Evolutionary conservation across 2,888 invertebrate species (phyloP), one percentile per base, ranked within the genome.

Genomic region (Trissoscelio sp.): DNA sequence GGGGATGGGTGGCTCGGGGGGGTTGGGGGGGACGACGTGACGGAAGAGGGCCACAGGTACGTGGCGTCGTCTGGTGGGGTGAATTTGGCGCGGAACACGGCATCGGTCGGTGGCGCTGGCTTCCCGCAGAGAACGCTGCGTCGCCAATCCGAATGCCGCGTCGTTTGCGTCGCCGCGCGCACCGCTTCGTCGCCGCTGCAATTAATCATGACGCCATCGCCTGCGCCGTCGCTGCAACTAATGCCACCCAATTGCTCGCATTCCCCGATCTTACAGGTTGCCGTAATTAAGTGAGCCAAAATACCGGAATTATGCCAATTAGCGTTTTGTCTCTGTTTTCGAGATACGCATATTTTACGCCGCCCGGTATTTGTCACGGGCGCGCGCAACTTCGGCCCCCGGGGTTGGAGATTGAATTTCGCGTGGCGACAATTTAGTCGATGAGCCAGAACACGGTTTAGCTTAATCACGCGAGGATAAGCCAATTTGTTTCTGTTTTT

Each of bases 231-330:
- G 75, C 82, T 79, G 82, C 82, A 79, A 82, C 82, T 82, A 77
- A 82, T 73, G 79, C 79, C 79, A 73, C 82, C 79, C 82, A 79
- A 82, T 82, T 82, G 82, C 82, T 75, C 75, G 79, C 82, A 79
- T 75, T 77, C 79, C 57, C 82, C 77, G 79, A 82, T 82, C 82
- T 82, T 79, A 82, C 82, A 82, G 82, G 82, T 82, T 82, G 82
- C 75, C 55, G 82, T 82, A 79, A 82, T 82, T 82, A 82, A 74
- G 82, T 70, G 58, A 48, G 72, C 70, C 78, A 51, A 78, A 73
- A 78, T 70, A 66, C 82, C 79, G 75, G 72, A 82, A 82, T 82
- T 72, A 70, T 67, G 74, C 67, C 82, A 78, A 82, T 78, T 80
- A 80, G 66, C 80, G 80, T 80, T 80, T 80, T 80, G 75, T 75